phyloP scores from a whole-genome alignment of 2,888 invertebrate genomes.

The Pyrrhosoma nymphula region DNA sequence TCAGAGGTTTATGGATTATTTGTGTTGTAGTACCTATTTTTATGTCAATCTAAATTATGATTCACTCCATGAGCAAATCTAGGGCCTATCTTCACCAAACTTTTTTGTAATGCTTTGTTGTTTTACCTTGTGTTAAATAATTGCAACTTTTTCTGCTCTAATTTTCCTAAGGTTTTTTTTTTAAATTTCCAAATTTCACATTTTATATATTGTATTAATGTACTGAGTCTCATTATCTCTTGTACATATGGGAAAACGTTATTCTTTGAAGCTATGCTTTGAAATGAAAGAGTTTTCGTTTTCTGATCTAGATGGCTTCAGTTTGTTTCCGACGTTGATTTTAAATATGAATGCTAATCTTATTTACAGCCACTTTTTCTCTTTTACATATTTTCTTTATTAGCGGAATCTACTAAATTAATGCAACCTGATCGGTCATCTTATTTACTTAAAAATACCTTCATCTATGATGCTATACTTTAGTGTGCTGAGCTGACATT shows the following conservation, averaged over 20 bases:
- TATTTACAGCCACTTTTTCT: not conserved
- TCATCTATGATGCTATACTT: not conserved
- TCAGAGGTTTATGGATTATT: too few species aligned
- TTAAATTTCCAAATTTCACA: not conserved
- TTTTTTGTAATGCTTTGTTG: too few species aligned
- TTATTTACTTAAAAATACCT: not conserved
- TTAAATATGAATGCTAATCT: not conserved
- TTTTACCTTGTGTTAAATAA: too few species aligned
- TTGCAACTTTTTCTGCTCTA: too few species aligned
- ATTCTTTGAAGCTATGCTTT: not conserved
- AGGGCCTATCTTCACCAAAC: too few species aligned
- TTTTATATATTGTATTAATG: not conserved
- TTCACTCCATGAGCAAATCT: too few species aligned
- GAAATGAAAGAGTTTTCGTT: not conserved
- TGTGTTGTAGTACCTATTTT: too few species aligned
- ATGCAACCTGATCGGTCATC: not conserved
- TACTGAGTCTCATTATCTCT: too few species aligned
- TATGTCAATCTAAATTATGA: too few species aligned
- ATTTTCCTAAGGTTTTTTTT: not conserved
- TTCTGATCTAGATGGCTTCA: too few species aligned
- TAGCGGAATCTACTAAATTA: not conserved
- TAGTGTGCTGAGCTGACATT: not conserved
- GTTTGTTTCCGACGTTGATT: not conserved
- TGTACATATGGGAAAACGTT: not conserved
- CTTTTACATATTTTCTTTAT: not conserved